phyloP scores from a whole-genome alignment of 1,140 invertebrate species.

The Druon quercuslanigerum region DNA sequence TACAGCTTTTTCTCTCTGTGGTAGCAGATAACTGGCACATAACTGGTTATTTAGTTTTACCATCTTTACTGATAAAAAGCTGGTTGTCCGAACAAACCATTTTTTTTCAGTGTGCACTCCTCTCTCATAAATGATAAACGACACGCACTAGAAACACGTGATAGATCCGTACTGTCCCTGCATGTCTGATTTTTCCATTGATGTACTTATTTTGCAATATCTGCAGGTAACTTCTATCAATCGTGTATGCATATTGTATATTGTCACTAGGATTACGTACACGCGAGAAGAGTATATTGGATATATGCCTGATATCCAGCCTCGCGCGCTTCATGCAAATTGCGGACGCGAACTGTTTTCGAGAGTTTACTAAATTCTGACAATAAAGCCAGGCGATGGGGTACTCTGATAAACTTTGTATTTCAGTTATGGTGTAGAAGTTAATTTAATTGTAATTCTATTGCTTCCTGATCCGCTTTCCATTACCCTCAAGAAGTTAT shows the following conservation, averaged over 20 bases:
- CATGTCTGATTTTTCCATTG: background rate
- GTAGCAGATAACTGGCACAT: too few relatives aligned
- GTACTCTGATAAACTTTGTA: background rate
- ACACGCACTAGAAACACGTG: background rate
- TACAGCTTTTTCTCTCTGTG: too few relatives aligned
- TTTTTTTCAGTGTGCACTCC: too few relatives aligned
- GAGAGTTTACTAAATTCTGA: constrained; percentile 1
- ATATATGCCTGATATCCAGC: background rate
- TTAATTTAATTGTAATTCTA: background rate
- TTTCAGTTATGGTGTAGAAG: background rate
- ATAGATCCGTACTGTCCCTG: background rate
- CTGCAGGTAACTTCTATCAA: background rate
- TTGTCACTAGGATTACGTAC: background rate
- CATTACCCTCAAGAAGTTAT: too few relatives aligned
- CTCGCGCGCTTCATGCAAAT: constrained; percentile 5
- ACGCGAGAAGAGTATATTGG: background rate
- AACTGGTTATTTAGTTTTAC: too few relatives aligned
- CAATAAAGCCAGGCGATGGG: background rate
- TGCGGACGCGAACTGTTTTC: background rate
- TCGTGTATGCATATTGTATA: background rate
- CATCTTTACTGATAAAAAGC: too few relatives aligned
- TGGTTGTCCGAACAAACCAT: too few relatives aligned
- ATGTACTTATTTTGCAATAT: background rate
- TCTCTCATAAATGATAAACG: background rate
- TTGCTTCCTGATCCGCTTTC: background rate